Percentiles rank a stretch among this genome's conserved stretches.
Evolutionary conservation across 2,113 vertebrate genomes (phyloP).

Genomic region (Montifringilla adamsi): DNA sequence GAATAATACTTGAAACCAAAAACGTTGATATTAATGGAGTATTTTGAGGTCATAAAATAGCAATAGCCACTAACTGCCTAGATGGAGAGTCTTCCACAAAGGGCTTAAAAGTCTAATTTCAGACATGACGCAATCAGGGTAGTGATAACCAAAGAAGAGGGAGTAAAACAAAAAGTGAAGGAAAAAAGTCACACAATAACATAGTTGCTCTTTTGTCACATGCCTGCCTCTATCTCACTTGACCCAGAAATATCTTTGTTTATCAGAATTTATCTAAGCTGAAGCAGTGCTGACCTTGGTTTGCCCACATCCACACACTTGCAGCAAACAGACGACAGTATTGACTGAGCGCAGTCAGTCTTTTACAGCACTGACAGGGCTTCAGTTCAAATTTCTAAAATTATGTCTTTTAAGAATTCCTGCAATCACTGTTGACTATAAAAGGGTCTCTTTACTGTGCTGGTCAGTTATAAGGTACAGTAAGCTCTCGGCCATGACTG

Average conservation of each 20-base stretch:
- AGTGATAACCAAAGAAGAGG: neutral
- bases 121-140: neutral
- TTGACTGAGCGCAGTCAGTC: neutral
- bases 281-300: neutral
- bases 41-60: neutral
- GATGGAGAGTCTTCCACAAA: neutral
- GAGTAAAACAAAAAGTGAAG: neutral
- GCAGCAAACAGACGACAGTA: neutral
- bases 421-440: neutral
- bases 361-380: neutral
- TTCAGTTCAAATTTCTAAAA: neutral
- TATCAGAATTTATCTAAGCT: neutral
- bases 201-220: neutral
- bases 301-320: neutral
- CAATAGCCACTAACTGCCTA: neutral
- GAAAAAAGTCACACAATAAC: neutral
- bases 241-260: neutral
- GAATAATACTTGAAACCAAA: neutral
- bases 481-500: neutral
- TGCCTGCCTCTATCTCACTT: neutral
- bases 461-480: neutral
- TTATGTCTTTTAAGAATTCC: neutral
- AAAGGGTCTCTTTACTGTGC: neutral
- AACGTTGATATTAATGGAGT: neutral
- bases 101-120: neutral